Base-by-base conservation (phyloP, 2,888 invertebrate species). In the Boloria selene region DNA sequence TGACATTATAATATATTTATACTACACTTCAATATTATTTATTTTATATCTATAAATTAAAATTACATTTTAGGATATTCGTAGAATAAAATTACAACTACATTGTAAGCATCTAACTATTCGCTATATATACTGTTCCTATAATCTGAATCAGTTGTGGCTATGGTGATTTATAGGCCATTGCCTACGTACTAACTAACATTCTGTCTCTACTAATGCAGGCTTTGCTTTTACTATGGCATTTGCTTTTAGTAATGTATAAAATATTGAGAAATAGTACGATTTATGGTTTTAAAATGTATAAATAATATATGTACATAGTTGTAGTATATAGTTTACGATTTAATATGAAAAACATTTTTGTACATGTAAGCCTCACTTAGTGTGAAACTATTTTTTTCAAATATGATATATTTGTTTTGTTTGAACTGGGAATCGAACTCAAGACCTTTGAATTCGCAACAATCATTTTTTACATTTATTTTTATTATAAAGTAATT, bases 141-240 rank as follows among this genome's bases (percentile, higher is more conserved):
- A 85, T 83, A 89, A 90, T 88, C 87, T 86, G 88, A 88, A 88
- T 88, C 88, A 82, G 87, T 87, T 87, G 86, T 86, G 79, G 79
- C 76, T 76, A 77, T 77, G 80, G 84, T 88, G 90, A 90, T 89
- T 90, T 90, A 90, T 89, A 86, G 79, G 81, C 84, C 81, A 83
- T 82, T 82, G 80, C 76, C 81, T 76, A 79, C 75, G 78, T 79
- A 75, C 77, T 75, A 74, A 70, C 76, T 74, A 75, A 77, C 81
- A 83, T 86, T 83, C 84, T 82, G 77, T 79, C 78, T 65, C 81
- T 84, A 84, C 85, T 82, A 88, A 86, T 88, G 51, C 53, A 51
- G 58, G 58, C 58, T 58, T 45, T 18, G 56, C 64, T 58, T 51
- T 58, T 58, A 13, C 64, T 18, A 52, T 50, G 52, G 58, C 38